phyloP scores from a whole-genome alignment of 1,140 invertebrate genomes.

The Neuroterus valhalla region DNA sequence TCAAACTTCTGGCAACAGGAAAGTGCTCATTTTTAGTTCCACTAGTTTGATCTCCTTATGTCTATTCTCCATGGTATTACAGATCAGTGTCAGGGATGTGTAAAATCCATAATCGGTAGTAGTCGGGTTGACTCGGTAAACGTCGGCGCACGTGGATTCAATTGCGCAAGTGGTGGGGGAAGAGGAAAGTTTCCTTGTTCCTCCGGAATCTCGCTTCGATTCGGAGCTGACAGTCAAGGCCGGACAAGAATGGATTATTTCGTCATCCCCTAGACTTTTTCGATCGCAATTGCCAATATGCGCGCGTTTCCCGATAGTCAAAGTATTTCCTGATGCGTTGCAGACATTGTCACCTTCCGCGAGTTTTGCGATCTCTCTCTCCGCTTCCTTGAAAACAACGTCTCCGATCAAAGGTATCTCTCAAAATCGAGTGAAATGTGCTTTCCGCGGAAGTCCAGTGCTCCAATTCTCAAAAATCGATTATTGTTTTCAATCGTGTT shows the following conservation, averaged over 20 bases:
- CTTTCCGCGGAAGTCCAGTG: background rate
- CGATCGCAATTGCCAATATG: conserved; percentile 47
- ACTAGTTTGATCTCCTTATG: too few species aligned
- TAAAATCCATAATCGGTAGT: too few species aligned
- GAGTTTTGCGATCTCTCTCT: conserved; percentile 1
- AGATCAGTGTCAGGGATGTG: too few species aligned
- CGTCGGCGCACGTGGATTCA: too few species aligned
- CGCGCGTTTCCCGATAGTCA: conserved; percentile 47
- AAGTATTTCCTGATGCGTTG: conserved; percentile 45
- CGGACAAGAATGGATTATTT: conserved; percentile 72
- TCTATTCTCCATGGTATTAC: too few species aligned
- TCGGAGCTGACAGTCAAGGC: conserved; percentile 58
- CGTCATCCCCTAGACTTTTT: conserved; percentile 57
- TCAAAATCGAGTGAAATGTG: background rate
- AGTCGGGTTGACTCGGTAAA: too few species aligned
- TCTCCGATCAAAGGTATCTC: background rate
- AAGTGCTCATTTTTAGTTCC: too few species aligned
- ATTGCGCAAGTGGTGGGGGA: too few species aligned
- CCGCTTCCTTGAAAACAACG: background rate
- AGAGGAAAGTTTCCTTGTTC: background rate
- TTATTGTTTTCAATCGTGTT: conserved; percentile 5
- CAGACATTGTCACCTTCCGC: conserved; percentile 17
- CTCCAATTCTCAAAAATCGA: background rate
- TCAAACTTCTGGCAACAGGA: too few species aligned
- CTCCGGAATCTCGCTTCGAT: background rate